These are phyloP conservation scores for Upupa epops DNA, from an alignment of 2,113 vertebrate genomes.

Conservation along the genomic window DNA sequence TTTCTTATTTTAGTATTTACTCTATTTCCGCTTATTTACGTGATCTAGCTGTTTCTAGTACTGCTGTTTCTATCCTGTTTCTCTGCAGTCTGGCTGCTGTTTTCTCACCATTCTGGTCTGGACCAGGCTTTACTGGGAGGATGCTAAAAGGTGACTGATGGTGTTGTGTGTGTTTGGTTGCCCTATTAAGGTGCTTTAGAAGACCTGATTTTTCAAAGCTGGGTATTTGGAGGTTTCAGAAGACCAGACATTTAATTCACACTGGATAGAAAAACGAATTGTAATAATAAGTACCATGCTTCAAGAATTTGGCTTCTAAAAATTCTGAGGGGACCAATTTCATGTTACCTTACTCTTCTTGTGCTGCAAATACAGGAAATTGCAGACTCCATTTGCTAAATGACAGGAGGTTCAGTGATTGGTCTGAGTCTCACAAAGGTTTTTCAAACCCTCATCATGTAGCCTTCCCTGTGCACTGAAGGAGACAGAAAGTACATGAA, in stretches of 20 bases:
- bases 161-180: not conserved
- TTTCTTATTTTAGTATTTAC: not conserved
- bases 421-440: not conserved
- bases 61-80: not conserved
- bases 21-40: not conserved
- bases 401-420: conserved; percentile 15
- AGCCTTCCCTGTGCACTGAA: not conserved
- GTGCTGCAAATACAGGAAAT: conserved; percentile 37
- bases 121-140: not conserved
- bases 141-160: not conserved
- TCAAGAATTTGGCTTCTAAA: not conserved
- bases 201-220: not conserved
- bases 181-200: not conserved
- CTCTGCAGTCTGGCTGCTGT: not conserved
- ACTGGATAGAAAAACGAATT: not conserved
- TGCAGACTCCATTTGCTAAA: conserved; percentile 25
- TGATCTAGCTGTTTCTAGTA: not conserved
- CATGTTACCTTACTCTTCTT: not conserved
- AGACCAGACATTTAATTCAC: not conserved
- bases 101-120: not conserved
- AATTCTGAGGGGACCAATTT: conserved; percentile 12
- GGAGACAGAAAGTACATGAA: not conserved
- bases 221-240: not conserved
- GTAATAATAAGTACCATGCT: not conserved
- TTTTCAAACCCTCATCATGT: not conserved